Percentiles rank a stretch among this genome's conserved stretches.
Evolutionary conservation across 2,888 invertebrate species (phyloP).

Genomic region (Epistrophe eligans): DNA sequence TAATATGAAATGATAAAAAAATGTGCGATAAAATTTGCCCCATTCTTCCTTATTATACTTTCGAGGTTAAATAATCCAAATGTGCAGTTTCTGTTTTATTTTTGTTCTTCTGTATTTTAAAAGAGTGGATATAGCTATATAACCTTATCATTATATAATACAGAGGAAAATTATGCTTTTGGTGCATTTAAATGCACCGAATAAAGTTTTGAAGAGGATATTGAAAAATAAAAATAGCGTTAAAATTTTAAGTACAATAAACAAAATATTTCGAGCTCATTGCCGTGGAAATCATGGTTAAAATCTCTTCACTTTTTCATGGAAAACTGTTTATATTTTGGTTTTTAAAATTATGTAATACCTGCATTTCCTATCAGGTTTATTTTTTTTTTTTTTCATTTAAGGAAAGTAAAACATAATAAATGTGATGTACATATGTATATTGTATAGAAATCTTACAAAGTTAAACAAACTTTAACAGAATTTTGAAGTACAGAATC

Average conservation of each 20-base stretch:
- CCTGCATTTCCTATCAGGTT: too few relatives aligned
- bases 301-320: neutral
- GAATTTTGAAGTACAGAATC: too few relatives aligned
- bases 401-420: too few relatives aligned
- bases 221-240: neutral
- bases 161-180: neutral
- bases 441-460: too few relatives aligned
- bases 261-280: slow-evolving; percentile 14
- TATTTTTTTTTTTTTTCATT: too few relatives aligned
- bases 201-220: slow-evolving; percentile 20
- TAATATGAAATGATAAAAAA: too few relatives aligned
- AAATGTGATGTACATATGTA: too few relatives aligned
- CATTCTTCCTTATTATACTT: neutral
- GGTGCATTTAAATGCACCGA: slow-evolving; percentile 11
- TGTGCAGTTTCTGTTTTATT: slow-evolving; percentile 1
- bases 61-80: neutral
- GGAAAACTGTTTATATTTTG: neutral
- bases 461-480: too few relatives aligned
- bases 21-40: neutral
- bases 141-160: neutral
- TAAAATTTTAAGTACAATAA: neutral
- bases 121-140: neutral
- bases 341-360: too few relatives aligned
- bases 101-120: neutral
- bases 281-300: slow-evolving; percentile 18